Evolutionary conservation across 2,113 vertebrate species (phyloP).

Genomic region (Oryzias javanicus): DNA sequence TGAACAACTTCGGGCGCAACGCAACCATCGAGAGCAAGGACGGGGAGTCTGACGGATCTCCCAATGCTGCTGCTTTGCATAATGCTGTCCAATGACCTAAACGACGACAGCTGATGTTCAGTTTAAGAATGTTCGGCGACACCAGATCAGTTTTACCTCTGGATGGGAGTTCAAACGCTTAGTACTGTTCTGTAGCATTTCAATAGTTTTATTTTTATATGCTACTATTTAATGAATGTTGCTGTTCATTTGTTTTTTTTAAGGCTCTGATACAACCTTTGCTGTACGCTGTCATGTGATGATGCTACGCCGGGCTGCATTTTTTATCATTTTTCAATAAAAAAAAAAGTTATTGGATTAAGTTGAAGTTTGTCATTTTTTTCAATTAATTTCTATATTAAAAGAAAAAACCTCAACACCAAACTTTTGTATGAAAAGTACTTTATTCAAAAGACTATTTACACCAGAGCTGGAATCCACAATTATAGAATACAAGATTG

Average conservation of each 20-base stretch:
- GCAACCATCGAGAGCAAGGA: constrained; percentile 18
- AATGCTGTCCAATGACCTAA: constrained; percentile 28
- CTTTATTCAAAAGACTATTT: constrained; percentile 81
- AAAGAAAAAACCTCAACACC: background rate
- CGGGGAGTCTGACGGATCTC: background rate
- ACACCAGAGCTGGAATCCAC: constrained; percentile 66
- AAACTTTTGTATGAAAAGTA: constrained; percentile 55
- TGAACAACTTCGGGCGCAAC: background rate
- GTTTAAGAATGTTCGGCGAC: no score
- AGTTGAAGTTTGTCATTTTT: no score
- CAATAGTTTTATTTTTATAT: constrained; percentile 58
- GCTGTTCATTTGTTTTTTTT: constrained; percentile 27
- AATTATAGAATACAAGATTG: constrained; percentile 43
- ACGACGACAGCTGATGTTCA: background rate
- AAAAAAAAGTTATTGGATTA: no score
- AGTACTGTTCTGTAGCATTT: no score
- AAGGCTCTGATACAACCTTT: background rate
- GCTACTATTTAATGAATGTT: constrained; percentile 58
- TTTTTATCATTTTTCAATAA: no score
- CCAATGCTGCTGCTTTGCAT: constrained; percentile 18
- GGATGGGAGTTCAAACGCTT: no score
- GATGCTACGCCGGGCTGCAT: no score
- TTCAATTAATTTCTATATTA: no score
- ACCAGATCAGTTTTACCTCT: no score
- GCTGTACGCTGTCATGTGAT: no score